Evolutionary conservation across 2,888 invertebrate species (phyloP), one percentile per base, ranked within the genome.

Genomic region (Chloroclystis v-ata): DNA sequence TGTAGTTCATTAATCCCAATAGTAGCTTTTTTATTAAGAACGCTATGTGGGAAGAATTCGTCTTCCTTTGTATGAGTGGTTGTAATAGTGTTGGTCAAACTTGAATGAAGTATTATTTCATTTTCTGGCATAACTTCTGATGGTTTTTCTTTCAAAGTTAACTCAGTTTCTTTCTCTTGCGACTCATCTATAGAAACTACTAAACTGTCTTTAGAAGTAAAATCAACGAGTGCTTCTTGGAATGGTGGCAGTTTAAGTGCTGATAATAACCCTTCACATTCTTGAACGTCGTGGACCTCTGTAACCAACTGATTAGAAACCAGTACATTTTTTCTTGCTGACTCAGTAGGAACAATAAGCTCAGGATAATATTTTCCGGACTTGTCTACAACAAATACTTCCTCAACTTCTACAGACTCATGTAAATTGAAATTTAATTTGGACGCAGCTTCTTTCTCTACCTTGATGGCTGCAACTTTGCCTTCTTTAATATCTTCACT

Each of bases 341-440:
- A 89, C 89, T 95, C 94, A 1, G 94, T 94, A 0, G 94, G 92
- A 1, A 94, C 94, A 66, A 94, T 92, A 39, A 93, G 75, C 76
- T 94, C 93, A 2, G 94, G 94, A 68, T 93, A 91, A 68, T 93
- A 94, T 79, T 94, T 94, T 9, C 92, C 92, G 6, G 94, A 92
- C 69, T 92, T 93, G 48, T 91, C 91, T 79, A 92, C 92, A 1
- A 92, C 80, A 59, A 91, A 86, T 16, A 92, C 90, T 85, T 94
- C 93, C 44, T 91, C 92, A 4, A 94, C 83, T 61, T 91, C 82
- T 45, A 94, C 40, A 8, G 92, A 86, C 75, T 94, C 93, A 26
- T 88, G 79, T 33, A 92, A 76, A 56, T 90, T 89, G 38, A 94
- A 86, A 52, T 91, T 91, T 7, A 92, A 69, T 70, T 90, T 92